A percentile compares a stretch with the other conserved stretches of the same genome.
phyloP scores from a whole-genome alignment of 2,888 invertebrate genomes.

The Eulithis testata region DNA sequence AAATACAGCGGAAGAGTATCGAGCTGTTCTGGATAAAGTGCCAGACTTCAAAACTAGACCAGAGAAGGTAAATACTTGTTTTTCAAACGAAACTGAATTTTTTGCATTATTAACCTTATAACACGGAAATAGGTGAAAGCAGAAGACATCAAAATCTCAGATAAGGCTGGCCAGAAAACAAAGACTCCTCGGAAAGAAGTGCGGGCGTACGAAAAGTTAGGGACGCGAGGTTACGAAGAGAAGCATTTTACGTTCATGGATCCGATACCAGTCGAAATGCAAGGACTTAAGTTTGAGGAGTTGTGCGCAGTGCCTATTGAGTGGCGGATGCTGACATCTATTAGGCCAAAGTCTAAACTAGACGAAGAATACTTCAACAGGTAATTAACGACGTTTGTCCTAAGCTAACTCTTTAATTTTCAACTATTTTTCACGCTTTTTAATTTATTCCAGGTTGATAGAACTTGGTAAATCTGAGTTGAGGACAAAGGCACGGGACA shows the following conservation, averaged over 20 bases:
- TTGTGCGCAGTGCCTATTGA: constrained; percentile 94
- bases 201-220: constrained; percentile 86
- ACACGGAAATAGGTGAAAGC: constrained; percentile 83
- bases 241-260: constrained; percentile 85
- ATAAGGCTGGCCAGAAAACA: constrained; percentile 89
- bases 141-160: constrained; percentile 91
- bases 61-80: constrained; percentile 87
- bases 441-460: constrained; percentile 85
- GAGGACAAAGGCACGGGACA: constrained; percentile 89
- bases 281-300: constrained; percentile 88
- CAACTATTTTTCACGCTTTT: constrained; percentile 7
- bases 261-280: constrained; percentile 94
- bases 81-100: constrained; percentile 25
- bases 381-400: constrained; percentile 56
- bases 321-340: constrained; percentile 96
- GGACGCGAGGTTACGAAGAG: constrained; percentile 85
- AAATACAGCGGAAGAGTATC: constrained; percentile 92
- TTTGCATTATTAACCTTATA: constrained; percentile 31
- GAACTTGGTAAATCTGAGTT: constrained; percentile 92
- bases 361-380: constrained; percentile 95
- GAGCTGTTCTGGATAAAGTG: constrained; percentile 92
- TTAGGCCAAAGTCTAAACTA: constrained; percentile 91
- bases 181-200: constrained; percentile 90
- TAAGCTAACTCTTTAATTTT: not conserved
- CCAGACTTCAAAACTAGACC: constrained; percentile 95